Percentiles rank a stretch among this genome's conserved stretches.
These are phyloP conservation scores for Mobula hypostoma DNA, from an alignment of 2,113 vertebrate species.

Conservation along the genomic window DNA sequence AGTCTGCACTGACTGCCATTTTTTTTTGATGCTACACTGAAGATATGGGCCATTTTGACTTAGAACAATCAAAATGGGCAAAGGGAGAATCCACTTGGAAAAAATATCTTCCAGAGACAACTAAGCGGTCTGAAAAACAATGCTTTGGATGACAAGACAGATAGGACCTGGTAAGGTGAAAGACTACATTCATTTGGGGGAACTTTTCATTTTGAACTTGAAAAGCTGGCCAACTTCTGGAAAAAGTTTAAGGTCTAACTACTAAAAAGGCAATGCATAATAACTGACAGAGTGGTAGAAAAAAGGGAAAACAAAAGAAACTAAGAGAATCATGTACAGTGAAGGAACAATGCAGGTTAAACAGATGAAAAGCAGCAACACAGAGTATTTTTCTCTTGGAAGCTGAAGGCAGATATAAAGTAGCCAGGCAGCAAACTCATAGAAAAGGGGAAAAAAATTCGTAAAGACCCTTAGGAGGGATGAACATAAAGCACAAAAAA, in stretches of 20 bases:
- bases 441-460: neutral
- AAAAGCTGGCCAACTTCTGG: too few relatives aligned
- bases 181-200: too few relatives aligned
- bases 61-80: too few relatives aligned
- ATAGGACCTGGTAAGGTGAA: too few relatives aligned
- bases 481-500: neutral
- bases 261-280: neutral
- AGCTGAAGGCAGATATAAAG: neutral
- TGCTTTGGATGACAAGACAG: too few relatives aligned
- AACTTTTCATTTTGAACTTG: too few relatives aligned
- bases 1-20: too few relatives aligned
- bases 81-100: too few relatives aligned
- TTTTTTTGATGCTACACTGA: too few relatives aligned
- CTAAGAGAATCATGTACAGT: neutral
- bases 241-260: neutral
- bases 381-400: neutral
- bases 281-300: neutral
- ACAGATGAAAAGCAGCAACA: neutral
- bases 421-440: neutral
- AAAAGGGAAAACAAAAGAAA: neutral
- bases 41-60: too few relatives aligned
- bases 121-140: too few relatives aligned
- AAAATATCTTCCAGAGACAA: too few relatives aligned
- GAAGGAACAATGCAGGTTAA: neutral
- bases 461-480: neutral